Conservation (phyloP, 1,140 invertebrate genomes). For the Batillaria attramentaria region DNA sequence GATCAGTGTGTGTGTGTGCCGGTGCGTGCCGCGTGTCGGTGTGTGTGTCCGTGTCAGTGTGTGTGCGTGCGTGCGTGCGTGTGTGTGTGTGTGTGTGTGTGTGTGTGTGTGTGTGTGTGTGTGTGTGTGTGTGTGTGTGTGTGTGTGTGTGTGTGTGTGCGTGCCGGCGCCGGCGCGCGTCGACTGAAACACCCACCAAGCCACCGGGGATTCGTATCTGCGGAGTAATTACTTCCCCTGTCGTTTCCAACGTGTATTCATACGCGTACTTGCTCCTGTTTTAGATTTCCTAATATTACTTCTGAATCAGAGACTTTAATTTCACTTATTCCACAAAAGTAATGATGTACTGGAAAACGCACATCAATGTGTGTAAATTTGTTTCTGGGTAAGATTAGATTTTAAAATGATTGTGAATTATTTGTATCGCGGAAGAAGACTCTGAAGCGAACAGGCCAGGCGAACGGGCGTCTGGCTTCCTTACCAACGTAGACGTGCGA, state of each 20-base stretch:
- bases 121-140: slow-evolving; percentile 7
- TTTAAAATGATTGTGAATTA: neutral
- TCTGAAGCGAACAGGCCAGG: neutral
- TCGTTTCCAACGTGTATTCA: neutral
- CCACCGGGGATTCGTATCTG: too few relatives aligned
- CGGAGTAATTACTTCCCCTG: too few relatives aligned
- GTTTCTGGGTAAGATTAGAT: neutral
- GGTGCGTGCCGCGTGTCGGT: neutral
- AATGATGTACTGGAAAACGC: too few relatives aligned
- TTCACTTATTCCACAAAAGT: too few relatives aligned
- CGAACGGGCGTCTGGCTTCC: slow-evolving; percentile 7
- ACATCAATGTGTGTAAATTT: neutral
- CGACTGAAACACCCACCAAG: too few relatives aligned
- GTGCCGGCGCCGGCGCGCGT: too few relatives aligned
- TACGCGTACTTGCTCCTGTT: neutral
- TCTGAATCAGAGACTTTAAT: too few relatives aligned
- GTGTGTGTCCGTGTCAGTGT: neutral
- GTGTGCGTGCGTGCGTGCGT: slow-evolving; percentile 1
- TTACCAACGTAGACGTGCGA: neutral
- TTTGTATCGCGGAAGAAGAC: neutral
- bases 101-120: neutral
- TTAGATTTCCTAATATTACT: too few relatives aligned
- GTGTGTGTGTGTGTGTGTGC: neutral
- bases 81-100: neutral
- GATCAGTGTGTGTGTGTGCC: neutral